Percentiles rank a stretch among this genome's conserved stretches.
These are phyloP conservation scores for Kradibia gibbosae DNA, from an alignment of 1,140 invertebrate genomes.

Conservation along the genomic window DNA sequence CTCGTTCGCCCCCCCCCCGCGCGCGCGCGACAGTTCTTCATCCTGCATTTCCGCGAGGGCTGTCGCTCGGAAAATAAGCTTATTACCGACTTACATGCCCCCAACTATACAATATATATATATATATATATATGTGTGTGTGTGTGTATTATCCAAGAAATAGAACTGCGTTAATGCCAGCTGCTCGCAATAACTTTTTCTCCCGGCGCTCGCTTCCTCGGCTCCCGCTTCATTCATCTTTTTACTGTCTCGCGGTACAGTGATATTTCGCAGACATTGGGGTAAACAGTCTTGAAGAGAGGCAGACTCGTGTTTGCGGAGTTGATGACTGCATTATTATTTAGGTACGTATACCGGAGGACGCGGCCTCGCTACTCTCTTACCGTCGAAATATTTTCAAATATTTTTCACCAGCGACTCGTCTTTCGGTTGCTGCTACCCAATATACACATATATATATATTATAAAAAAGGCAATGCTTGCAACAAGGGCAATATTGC, in stretches of 20 bases:
- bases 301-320: not conserved
- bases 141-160: constrained; percentile 4
- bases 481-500: too few relatives aligned
- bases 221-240: not conserved
- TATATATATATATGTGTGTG: too few relatives aligned
- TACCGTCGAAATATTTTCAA: not conserved
- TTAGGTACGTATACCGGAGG: not conserved
- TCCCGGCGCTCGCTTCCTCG: not conserved
- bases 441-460: too few relatives aligned
- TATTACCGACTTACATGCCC: not conserved
- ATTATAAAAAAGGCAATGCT: too few relatives aligned
- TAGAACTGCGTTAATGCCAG: not conserved
- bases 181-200: not conserved
- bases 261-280: constrained; percentile 5
- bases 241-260: not conserved
- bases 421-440: too few relatives aligned
- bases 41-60: not conserved
- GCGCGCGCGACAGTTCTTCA: not conserved
- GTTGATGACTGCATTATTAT: constrained; percentile 4
- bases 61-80: not conserved
- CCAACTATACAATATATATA: too few relatives aligned
- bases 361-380: not conserved
- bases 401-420: too few relatives aligned
- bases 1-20: too few relatives aligned
- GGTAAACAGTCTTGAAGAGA: not conserved